A percentile compares a stretch with the other conserved stretches of the same genome.
phyloP scores from a whole-genome alignment of 2,888 invertebrate species.

The Cantharis nigra region DNA sequence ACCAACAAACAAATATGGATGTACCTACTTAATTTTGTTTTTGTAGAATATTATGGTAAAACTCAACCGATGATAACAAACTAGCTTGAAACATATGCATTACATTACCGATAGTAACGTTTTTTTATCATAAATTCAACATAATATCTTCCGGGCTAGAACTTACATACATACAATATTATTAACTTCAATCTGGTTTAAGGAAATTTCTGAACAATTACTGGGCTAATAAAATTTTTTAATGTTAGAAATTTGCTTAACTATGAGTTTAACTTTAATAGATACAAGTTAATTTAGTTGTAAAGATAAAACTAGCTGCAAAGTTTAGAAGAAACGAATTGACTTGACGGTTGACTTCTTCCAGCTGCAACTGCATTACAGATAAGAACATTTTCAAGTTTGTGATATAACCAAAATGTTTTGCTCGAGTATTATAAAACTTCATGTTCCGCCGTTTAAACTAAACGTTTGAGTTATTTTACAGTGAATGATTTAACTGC shows the following conservation, averaged over 20 bases:
- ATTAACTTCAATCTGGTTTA: no score
- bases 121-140: no score
- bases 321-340: neutral
- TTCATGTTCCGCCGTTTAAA: neutral
- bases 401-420: constrained; percentile 6
- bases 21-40: no score
- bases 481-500: no score
- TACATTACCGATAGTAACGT: no score
- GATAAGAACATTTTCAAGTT: constrained; percentile 7
- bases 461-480: neutral
- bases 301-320: neutral
- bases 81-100: no score
- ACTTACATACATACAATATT: no score
- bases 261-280: neutral
- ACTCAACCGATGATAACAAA: no score
- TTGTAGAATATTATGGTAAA: no score
- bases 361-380: constrained; percentile 11
- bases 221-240: neutral
- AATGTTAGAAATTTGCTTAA: neutral
- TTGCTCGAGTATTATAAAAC: neutral
- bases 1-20: no score
- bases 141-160: no score
- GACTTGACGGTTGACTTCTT: neutral
- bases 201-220: no score
- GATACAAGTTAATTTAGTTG: neutral